A percentile compares a stretch with the other conserved stretches of the same genome.
These are phyloP conservation scores for Syrphus vitripennis DNA, from an alignment of 2,888 invertebrate species.

Conservation along the genomic window DNA sequence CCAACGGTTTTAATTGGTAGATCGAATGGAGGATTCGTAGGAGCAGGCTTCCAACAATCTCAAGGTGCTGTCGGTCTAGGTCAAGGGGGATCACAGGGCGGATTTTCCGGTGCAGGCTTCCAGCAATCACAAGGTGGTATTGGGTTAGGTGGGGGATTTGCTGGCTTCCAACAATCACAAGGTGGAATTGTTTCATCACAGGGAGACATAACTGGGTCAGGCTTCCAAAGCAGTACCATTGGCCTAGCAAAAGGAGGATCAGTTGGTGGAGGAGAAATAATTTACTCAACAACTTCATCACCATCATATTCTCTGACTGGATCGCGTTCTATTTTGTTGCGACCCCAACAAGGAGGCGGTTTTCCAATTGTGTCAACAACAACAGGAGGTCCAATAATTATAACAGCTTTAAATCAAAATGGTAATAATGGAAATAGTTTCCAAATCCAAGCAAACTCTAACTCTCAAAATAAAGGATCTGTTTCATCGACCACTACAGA, in stretches of 20 bases:
- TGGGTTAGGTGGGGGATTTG: constrained; percentile 42
- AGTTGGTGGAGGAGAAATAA: constrained; percentile 11
- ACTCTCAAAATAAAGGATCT: constrained; percentile 25
- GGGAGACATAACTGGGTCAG: constrained; percentile 4
- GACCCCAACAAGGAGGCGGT: background rate
- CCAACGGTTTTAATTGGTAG: constrained; percentile 6
- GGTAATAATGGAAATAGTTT: constrained; percentile 62
- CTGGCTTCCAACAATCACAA: constrained; percentile 52
- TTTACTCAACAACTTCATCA: constrained; percentile 53
- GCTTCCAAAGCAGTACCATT: constrained; percentile 52
- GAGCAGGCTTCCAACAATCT: constrained; percentile 9
- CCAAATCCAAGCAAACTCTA: constrained; percentile 70
- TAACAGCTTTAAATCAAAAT: background rate
- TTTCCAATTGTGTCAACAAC: constrained; percentile 19
- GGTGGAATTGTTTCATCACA: constrained; percentile 22
- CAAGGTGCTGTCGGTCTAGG: constrained; percentile 53
- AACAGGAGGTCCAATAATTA: background rate
- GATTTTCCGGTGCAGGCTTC: constrained; percentile 12
- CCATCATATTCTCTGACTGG: constrained; percentile 19
- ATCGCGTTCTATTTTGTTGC: background rate
- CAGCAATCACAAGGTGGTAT: constrained; percentile 37
- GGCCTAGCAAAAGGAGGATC: constrained; percentile 27
- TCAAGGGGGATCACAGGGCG: constrained; percentile 50
- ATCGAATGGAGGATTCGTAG: background rate
- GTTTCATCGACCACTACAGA: constrained; percentile 65